phyloP scores from a whole-genome alignment of 2,888 invertebrate species.

The Drosophila putrida region DNA sequence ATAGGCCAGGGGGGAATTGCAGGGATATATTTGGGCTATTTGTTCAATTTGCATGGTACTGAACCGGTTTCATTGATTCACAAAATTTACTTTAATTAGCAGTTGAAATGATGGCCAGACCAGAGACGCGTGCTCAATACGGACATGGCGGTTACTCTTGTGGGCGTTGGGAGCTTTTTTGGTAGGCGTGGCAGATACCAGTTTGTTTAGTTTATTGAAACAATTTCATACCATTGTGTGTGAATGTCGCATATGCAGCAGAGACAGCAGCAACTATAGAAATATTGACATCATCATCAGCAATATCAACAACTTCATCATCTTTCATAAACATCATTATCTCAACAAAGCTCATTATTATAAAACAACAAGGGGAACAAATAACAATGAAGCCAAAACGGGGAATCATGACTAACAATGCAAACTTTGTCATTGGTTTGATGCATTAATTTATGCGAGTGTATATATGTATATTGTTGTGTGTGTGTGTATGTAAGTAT shows the following conservation, averaged over 20 bases:
- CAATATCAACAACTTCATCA: slow-evolving; percentile 18
- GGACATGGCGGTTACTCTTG: background rate
- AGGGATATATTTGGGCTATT: slow-evolving; percentile 17
- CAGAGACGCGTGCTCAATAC: slow-evolving; percentile 21
- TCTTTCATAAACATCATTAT: slow-evolving; percentile 21
- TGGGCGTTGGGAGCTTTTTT: background rate
- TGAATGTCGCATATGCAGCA: slow-evolving; percentile 30
- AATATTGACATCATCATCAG: slow-evolving; percentile 61
- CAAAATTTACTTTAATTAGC: slow-evolving; percentile 77
- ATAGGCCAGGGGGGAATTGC: background rate
- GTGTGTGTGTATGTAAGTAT: slow-evolving; percentile 5
- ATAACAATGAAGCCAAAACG: slow-evolving; percentile 44
- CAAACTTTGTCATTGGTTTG: slow-evolving; percentile 63
- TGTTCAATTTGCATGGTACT: slow-evolving; percentile 32
- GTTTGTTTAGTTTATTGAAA: slow-evolving; percentile 65
- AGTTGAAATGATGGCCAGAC: slow-evolving; percentile 41
- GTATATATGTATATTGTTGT: background rate
- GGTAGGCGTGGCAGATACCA: slow-evolving; percentile 35
- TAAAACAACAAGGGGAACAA: slow-evolving; percentile 28
- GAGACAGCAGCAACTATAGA: slow-evolving; percentile 32
- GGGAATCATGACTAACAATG: slow-evolving; percentile 62
- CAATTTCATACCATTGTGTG: slow-evolving; percentile 66
- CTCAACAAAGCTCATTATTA: slow-evolving; percentile 26
- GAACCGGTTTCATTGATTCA: slow-evolving; percentile 59
- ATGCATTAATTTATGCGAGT: slow-evolving; percentile 38